Conservation (phyloP, 2,797 vertebrate species). For the Malurus leucopterus region DNA sequence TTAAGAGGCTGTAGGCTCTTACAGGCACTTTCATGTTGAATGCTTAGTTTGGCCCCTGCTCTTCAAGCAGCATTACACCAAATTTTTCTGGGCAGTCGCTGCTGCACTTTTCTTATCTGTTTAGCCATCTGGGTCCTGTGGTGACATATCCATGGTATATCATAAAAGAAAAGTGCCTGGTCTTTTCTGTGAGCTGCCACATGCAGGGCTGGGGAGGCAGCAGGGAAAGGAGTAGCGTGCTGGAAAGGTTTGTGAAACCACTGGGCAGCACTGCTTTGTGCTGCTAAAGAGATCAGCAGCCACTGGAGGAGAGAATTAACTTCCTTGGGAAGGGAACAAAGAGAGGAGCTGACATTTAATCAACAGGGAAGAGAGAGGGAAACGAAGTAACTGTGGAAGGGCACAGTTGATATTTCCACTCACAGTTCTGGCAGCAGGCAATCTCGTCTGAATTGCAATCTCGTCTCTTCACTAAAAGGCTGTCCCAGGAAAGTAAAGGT, state of each 20-base stretch:
- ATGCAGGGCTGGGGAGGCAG: neutral
- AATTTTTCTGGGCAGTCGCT: neutral
- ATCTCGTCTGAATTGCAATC: neutral
- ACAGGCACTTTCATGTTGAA: neutral
- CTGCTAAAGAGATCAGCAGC: neutral
- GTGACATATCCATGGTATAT: neutral
- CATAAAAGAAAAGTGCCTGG: neutral
- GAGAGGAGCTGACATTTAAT: conserved; percentile 10
- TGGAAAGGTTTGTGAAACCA: neutral
- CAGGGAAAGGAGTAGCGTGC: neutral
- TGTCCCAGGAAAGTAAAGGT: neutral
- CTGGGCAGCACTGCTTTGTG: neutral
- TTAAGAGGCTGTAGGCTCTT: neutral
- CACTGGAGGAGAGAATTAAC: neutral
- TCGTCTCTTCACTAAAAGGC: neutral
- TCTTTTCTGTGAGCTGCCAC: neutral
- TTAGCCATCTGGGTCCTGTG: neutral
- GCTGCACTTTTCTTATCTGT: neutral
- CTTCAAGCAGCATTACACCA: neutral
- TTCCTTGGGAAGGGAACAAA: conserved; percentile 10
- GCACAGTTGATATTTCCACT: neutral
- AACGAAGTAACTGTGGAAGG: neutral
- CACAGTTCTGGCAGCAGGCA: neutral
- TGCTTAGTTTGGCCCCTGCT: neutral
- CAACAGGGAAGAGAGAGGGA: neutral